A percentile compares a stretch with the other conserved stretches of the same genome.
Evolutionary conservation across 53 echinoderm and acorn worm genomes (phyloP).

Genomic region (Arbacia lixula): DNA sequence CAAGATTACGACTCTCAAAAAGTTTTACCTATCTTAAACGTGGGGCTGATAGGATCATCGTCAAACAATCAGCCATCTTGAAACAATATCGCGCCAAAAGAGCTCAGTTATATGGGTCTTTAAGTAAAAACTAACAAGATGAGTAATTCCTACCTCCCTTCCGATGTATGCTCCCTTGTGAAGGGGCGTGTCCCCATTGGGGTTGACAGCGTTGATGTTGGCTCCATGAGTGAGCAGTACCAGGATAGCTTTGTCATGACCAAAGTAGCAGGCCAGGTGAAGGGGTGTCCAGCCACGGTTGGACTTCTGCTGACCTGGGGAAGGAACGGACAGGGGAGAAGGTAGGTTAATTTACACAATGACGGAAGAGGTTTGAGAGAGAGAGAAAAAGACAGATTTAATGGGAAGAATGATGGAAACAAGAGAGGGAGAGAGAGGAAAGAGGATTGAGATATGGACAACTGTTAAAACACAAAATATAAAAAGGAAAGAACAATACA

Average conservation of each 20-base stretch:
- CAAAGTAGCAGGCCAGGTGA: conserved; percentile 95
- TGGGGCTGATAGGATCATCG: neutral
- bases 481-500: no score
- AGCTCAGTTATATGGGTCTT: no score
- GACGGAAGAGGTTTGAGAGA: no score
- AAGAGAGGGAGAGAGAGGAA: no score
- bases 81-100: neutral
- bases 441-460: neutral
- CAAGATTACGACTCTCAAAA: no score
- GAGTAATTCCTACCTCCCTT: conserved; percentile 82
- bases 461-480: no score
- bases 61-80: neutral
- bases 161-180: conserved; percentile 94
- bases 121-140: no score
- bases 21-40: no score
- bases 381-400: no score
- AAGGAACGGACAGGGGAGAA: neutral
- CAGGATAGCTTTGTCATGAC: conserved; percentile 77
- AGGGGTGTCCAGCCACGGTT: conserved; percentile 92
- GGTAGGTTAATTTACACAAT: neutral
- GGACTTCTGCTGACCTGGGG: conserved; percentile 65
- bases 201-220: conserved; percentile 82
- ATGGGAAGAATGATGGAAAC: no score
- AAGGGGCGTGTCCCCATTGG: conserved; percentile 87
- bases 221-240: conserved; percentile 67